Evolutionary conservation across 2,888 invertebrate species (phyloP).

Genomic region (Andrena hattorfiana): DNA sequence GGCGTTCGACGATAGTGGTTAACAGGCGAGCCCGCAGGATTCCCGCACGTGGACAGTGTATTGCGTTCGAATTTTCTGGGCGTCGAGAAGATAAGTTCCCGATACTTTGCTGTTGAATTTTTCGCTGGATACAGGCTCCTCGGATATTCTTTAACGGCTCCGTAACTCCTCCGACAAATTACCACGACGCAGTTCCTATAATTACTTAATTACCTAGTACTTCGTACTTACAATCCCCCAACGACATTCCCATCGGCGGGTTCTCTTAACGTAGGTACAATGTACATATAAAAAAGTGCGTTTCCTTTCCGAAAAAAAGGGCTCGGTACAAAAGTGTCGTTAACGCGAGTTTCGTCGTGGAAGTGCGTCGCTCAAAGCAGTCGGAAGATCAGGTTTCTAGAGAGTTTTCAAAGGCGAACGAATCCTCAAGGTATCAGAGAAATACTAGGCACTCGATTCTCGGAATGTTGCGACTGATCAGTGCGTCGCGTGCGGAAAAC

Average conservation of each 20-base stretch:
- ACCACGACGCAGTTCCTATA: constrained; percentile 64
- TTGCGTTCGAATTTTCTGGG: no score
- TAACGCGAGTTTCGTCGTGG: not conserved
- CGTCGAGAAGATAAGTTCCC: not conserved
- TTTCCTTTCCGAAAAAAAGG: constrained; percentile 67
- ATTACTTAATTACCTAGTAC: constrained; percentile 72
- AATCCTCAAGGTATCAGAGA: not conserved
- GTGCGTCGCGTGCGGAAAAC: no score
- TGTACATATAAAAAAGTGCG: constrained; percentile 63
- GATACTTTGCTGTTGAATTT: not conserved
- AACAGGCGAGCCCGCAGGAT: not conserved
- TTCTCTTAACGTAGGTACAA: constrained; percentile 64
- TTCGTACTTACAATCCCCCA: constrained; percentile 71
- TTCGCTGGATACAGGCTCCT: not conserved
- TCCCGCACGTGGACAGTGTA: not conserved
- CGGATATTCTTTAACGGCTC: constrained; percentile 9
- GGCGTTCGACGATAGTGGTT: not conserved
- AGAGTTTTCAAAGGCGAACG: not conserved
- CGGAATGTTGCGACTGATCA: no score
- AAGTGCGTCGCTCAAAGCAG: not conserved
- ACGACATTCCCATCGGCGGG: constrained; percentile 51
- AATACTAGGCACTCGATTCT: not conserved
- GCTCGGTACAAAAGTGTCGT: constrained; percentile 52
- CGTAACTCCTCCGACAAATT: constrained; percentile 67
- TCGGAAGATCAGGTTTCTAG: not conserved